Base-by-base conservation (phyloP, 1,140 invertebrate genomes). In the Polyergus mexicanus region DNA sequence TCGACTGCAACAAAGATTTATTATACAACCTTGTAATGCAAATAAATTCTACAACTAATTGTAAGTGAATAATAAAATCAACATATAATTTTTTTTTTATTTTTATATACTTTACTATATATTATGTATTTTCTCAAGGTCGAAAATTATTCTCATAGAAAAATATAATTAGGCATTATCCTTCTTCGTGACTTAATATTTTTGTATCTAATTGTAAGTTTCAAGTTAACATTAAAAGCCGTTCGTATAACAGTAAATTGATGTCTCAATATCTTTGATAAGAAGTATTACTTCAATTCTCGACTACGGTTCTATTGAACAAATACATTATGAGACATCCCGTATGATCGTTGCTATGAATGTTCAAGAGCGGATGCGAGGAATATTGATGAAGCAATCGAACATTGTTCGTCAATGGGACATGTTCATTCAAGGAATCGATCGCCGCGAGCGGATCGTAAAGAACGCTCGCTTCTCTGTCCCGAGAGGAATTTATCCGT, bases 381-480 rank as follows among this genome's bases (percentile, higher is more conserved):
- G 38, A 19, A 19, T 25, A 32, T 60, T 54, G 78, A 72, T 72
- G 51, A 81, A 81, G 65, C 51, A 38, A 58, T 83, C 68, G 66
- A 60, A 41, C 25, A 3, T 28, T 16, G 66, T 35, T 81, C 25
- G 68, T 83, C 78, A 83, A 83, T 83, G 78, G 28, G 68, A 83
- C 68, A 47, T 60, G 78, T 74, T 83, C 78, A 83, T 83, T 83
- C 51, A 83, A 38, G 38, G 68, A 83, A 62, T 44, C 54, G 56
- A 32, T 32, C 25, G 78, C 78, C 78, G 54, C 78, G 38, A 72
- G 78, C 66, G 25, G 47, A 25, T 71, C 66, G 78, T 72, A 81
- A 81, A 58, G 78, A 44, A 81, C 51, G 65, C 47, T 77, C 63
- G 47, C 47, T 25, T 32, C 78, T 35, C 38, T 25, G 7, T 54